These are phyloP conservation scores for Chaitophorus viminalis DNA, from an alignment of 2,888 invertebrate species.

Conservation along the genomic window DNA sequence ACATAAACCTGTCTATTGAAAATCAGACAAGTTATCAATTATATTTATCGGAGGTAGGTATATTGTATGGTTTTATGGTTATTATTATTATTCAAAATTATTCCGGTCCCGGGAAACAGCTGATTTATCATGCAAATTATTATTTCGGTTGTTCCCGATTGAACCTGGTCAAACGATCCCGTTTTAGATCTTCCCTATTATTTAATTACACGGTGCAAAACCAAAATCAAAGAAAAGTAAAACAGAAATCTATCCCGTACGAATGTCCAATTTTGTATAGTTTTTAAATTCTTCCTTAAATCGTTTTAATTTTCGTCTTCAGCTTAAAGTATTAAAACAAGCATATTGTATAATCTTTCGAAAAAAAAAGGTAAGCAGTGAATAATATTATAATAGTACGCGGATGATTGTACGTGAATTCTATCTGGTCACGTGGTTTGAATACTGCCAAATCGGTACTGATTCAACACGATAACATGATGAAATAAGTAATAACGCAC, in stretches of 20 bases:
- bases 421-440: no score
- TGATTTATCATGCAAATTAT: not conserved
- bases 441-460: no score
- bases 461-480: no score
- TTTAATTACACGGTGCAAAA: not conserved
- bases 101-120: not conserved
- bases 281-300: not conserved
- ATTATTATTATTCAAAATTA: conserved; percentile 29
- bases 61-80: conserved; percentile 19
- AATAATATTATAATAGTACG: no score
- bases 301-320: not conserved
- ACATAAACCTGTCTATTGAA: conserved; percentile 2
- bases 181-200: not conserved
- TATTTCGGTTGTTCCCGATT: not conserved
- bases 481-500: no score
- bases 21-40: conserved; percentile 12
- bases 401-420: no score
- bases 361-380: no score
- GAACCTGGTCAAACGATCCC: not conserved
- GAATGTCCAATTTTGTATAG: not conserved
- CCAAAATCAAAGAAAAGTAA: not conserved
- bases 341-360: no score
- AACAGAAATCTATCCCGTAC: not conserved
- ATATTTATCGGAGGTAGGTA: conserved; percentile 8
- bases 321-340: no score